phyloP scores from a whole-genome alignment of 1,140 invertebrate genomes.

The Bombus impatiens region DNA sequence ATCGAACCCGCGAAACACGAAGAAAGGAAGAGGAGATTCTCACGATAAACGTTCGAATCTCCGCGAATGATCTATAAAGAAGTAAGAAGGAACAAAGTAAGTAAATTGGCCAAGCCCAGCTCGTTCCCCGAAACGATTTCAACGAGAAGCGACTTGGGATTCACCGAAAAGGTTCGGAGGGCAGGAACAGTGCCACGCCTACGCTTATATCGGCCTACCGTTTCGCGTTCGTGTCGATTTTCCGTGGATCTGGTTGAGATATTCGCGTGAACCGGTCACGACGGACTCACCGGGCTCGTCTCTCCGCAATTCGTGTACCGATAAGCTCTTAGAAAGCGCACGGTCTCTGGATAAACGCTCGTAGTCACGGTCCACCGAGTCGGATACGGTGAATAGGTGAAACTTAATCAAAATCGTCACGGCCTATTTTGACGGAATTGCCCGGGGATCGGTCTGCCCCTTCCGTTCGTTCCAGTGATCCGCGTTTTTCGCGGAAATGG shows the following conservation, averaged over 20 bases:
- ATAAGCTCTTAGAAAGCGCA: constrained; percentile 54
- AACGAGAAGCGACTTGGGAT: neutral
- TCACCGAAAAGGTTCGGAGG: constrained; percentile 8
- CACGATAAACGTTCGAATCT: constrained; percentile 44
- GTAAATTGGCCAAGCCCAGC: constrained; percentile 34
- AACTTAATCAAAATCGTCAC: constrained; percentile 39
- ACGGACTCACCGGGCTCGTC: neutral
- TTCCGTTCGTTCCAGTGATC: neutral
- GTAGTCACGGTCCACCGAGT: constrained; percentile 44
- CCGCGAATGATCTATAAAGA: neutral
- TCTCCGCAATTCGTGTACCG: constrained; percentile 21
- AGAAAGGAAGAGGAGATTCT: neutral
- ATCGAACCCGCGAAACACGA: neutral
- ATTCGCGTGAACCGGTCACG: constrained; percentile 40
- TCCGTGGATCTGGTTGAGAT: constrained; percentile 33
- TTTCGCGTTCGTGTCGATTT: constrained; percentile 56
- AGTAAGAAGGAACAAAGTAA: neutral
- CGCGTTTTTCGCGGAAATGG: constrained; percentile 21
- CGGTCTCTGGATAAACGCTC: constrained; percentile 23
- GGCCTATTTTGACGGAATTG: constrained; percentile 14
- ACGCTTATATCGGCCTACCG: constrained; percentile 19
- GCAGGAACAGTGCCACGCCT: constrained; percentile 46
- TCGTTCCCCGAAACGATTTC: constrained; percentile 57
- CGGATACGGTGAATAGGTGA: constrained; percentile 17
- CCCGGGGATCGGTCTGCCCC: neutral